Evolutionary conservation across 1,140 invertebrate genomes (phyloP).

Genomic region (Propsilocerus akamusi): DNA sequence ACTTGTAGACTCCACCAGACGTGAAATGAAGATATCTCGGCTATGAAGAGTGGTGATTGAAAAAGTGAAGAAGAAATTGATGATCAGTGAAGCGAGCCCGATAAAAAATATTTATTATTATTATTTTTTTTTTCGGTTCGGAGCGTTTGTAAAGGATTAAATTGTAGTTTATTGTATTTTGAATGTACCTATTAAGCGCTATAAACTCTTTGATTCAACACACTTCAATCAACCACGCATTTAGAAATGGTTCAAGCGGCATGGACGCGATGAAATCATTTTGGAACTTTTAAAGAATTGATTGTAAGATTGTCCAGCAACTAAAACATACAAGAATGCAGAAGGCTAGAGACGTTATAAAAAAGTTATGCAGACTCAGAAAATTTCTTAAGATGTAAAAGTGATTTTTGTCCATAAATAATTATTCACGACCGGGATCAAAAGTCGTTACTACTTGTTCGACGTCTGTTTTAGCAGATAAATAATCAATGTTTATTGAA

Average conservation of each 20-base stretch:
- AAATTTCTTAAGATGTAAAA: too few relatives aligned
- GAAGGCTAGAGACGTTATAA: too few relatives aligned
- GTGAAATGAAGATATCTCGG: background rate
- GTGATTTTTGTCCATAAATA: too few relatives aligned
- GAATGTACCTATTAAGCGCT: constrained; percentile 1
- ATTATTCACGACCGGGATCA: too few relatives aligned
- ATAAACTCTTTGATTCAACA: background rate
- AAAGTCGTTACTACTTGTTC: too few relatives aligned
- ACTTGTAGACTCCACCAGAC: background rate
- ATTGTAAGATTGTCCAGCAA: too few relatives aligned
- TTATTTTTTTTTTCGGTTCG: background rate
- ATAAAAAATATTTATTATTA: background rate
- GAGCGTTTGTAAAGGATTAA: background rate
- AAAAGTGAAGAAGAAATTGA: background rate
- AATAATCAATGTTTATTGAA: background rate
- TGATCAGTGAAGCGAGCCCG: background rate
- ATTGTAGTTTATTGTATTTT: constrained; percentile 2
- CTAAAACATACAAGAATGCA: too few relatives aligned
- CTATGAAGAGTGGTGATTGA: background rate
- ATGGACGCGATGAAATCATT: too few relatives aligned
- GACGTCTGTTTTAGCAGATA: too few relatives aligned
- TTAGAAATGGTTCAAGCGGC: background rate
- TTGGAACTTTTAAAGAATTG: too few relatives aligned
- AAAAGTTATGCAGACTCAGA: too few relatives aligned
- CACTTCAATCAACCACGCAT: background rate